Conservation (phyloP, 1,140 invertebrate species). For the Schlechtendalia chinensis region DNA sequence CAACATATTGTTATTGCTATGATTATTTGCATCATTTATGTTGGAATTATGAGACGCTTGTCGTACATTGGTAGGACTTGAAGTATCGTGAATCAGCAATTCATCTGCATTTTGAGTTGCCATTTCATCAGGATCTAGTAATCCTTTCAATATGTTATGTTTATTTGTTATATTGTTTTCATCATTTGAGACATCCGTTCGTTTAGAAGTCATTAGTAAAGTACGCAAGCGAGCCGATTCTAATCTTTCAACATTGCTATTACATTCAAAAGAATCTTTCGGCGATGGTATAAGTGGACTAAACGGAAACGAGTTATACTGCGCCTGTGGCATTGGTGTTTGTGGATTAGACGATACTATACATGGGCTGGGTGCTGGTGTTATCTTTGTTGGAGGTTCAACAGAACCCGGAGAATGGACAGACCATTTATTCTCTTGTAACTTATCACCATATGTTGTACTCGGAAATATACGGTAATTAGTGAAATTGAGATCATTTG, state of each 20-base stretch:
- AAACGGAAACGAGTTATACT: constrained; percentile 59
- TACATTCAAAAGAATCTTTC: constrained; percentile 53
- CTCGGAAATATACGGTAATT: constrained; percentile 23
- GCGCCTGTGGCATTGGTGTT: constrained; percentile 56
- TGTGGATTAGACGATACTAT: constrained; percentile 60
- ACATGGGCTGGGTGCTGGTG: constrained; percentile 59
- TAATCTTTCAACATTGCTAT: constrained; percentile 53
- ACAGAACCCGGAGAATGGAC: constrained; percentile 54
- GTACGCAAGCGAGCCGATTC: constrained; percentile 68
- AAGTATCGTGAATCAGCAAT: not conserved
- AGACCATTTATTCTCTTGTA: constrained; percentile 33
- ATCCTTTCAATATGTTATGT: constrained; percentile 68
- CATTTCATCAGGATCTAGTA: constrained; percentile 80
- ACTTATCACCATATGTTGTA: constrained; percentile 1
- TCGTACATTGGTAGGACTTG: constrained; percentile 13
- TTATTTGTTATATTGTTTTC: constrained; percentile 59
- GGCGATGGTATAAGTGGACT: constrained; percentile 60
- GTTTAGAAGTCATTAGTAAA: constrained; percentile 62
- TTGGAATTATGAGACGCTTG: constrained; percentile 2
- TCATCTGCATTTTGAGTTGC: constrained; percentile 57
- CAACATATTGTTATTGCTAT: constrained; percentile 68
- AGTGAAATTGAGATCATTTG: constrained; percentile 37
- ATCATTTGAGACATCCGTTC: constrained; percentile 54
- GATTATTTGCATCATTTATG: constrained; percentile 50
- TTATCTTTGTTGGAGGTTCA: constrained; percentile 56